Conservation (phyloP, 2,113 vertebrate genomes). For the Anhinga rufa region DNA sequence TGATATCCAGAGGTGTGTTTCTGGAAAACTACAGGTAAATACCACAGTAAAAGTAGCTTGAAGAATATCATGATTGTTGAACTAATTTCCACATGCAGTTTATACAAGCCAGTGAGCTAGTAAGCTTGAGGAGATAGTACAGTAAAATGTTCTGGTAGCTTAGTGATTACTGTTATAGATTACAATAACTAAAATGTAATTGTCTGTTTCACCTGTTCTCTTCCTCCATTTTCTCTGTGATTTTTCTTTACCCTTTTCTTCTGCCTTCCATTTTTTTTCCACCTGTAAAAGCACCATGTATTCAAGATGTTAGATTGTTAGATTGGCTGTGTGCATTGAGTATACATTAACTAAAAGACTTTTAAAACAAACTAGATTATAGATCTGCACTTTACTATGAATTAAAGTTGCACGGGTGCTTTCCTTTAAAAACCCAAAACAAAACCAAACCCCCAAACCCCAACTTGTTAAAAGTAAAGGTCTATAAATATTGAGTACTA, state of each 20-base stretch:
- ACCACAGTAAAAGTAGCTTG: not conserved
- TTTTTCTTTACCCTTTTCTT: not conserved
- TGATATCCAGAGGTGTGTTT: not conserved
- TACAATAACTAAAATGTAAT: not conserved
- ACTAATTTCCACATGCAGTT: not conserved
- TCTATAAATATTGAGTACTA: not conserved
- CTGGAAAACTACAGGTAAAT: not conserved
- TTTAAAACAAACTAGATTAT: not conserved
- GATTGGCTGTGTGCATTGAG: not conserved
- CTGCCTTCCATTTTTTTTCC: not conserved
- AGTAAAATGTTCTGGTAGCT: not conserved
- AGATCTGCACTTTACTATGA: not conserved
- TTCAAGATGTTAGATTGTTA: not conserved
- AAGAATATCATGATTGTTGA: not conserved
- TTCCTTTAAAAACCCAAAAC: not conserved
- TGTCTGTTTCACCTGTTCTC: not conserved
- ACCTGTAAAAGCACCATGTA: not conserved
- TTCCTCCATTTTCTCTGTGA: not conserved
- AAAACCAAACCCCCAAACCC: not conserved
- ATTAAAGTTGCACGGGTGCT: not conserved
- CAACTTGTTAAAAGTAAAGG: not conserved
- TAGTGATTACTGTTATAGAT: not conserved
- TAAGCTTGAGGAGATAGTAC: not conserved
- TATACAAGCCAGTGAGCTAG: not conserved
- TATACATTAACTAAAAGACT: not conserved